Evolutionary conservation across 2,797 vertebrate genomes (phyloP), one percentile per base, ranked within the genome.

Genomic region (Myiotriccus ornatus): DNA sequence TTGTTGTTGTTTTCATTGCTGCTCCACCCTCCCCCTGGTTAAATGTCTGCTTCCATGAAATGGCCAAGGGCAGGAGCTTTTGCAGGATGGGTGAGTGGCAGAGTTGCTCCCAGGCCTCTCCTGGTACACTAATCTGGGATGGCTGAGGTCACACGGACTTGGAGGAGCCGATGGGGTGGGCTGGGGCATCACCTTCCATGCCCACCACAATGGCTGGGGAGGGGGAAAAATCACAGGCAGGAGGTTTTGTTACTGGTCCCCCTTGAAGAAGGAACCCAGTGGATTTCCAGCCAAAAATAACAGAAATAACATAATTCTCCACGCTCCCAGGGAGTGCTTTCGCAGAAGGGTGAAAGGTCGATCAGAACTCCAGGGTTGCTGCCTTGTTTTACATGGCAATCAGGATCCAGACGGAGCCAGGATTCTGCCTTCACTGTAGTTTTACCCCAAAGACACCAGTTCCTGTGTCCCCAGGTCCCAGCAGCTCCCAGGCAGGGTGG

Each of bases 271-370:
- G 78, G 62, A 91, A 74, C 65, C 69, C 57, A 25, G 53, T 30
- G 52, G 50, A 68, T 44, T 89, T 68, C 37, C 37, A 87, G 88
- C 67, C 74, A 64, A 84, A 87, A 95, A 52, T 49, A 94, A 87
- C 0, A 84, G 70, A 68, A 86, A 84, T 62, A 73, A 73, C 80
- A 39, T 25, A 63, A 74, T 59, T 21, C 39, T 39, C 63, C 2
- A 1, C 50, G 57, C 73, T 90, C 57, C 76, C 83, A 85, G 64
- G 20, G 37, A 63, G 25, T 0, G 2, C 84, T 81, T 93, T 78
- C 2, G 0, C 57, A 69, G 89, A 88, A 89, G 70, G 87, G 55
- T 21, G 4, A 75, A 60, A 63, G 69, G 57, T 89, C 3, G 0
- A 17, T 30, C 63, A 32, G 63, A 79, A 75, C 75, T 53, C 62